Evolutionary conservation across 2,888 invertebrate species (phyloP), one percentile per base, ranked within the genome.

Genomic region (Agrotis segetum): DNA sequence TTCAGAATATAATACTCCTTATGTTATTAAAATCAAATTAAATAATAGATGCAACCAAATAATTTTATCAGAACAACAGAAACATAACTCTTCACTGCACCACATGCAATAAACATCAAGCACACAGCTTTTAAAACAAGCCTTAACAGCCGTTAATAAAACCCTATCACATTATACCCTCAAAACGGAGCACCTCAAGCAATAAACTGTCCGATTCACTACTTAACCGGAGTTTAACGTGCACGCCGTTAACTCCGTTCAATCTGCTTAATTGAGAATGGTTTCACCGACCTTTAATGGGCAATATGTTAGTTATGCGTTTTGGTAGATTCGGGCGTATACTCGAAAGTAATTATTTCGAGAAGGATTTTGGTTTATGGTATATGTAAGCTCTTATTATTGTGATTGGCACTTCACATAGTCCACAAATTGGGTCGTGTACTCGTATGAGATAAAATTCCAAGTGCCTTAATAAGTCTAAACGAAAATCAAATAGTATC

Each of bases 261-360:
- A 95, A 95, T 95, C 94, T 94, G 95, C 93, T 95, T 95, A 95
- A 95, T 95, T 95, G 94, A 92, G 92, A 94, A 93, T 90, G 91
- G 94, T 92, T 90, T 88, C 88, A 89, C 89, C 89, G 88, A 90
- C 86, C 88, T 89, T 93, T 93, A 92, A 92, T 88, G 86, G 88
- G 80, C 84, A 83, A 87, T 89, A 88, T 88, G 89, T 90, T 88
- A 88, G 85, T 87, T 87, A 87, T 84, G 83, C 75, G 81, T 80
- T 78, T 70, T 60, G 82, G 65, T 56, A 85, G 84, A 85, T 82
- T 79, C 78, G 29, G 61, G 71, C 60, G 69, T 81, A 79, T 81
- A 59, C 66, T 56, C 14, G 65, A 71, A 76, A 70, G 81, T 83
- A 68, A 83, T 84, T 84, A 81, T 79, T 82, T 84, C 50, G 29